Evolutionary conservation across 1,140 invertebrate genomes (phyloP).

Genomic region (Amphibalanus amphitrite): DNA sequence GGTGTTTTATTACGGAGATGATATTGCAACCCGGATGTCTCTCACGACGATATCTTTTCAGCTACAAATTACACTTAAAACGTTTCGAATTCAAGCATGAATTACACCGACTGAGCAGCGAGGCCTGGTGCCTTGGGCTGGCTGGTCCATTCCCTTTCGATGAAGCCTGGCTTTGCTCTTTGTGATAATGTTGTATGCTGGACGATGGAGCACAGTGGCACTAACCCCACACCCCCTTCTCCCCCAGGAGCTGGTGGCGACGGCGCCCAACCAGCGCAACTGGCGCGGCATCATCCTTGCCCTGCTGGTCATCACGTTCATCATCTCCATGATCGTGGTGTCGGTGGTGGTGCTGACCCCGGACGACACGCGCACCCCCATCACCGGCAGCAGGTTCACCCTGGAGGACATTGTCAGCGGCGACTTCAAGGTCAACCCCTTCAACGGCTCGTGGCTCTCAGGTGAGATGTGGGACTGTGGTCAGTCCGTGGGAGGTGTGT

Average conservation of each 20-base stretch:
- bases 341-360: slow-evolving; percentile 68
- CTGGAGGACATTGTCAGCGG: slow-evolving; percentile 44
- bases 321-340: slow-evolving; percentile 65
- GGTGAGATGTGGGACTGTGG: slow-evolving; percentile 39
- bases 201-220: no score
- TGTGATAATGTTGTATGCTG: no score
- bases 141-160: no score
- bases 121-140: no score
- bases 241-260: slow-evolving; percentile 52
- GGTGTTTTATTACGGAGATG: no score
- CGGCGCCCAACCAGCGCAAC: slow-evolving; percentile 59
- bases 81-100: no score
- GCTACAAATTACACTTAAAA: no score
- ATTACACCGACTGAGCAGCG: no score
- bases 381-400: slow-evolving; percentile 41
- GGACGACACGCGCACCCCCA: slow-evolving; percentile 47
- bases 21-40: no score
- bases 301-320: slow-evolving; percentile 63
- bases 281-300: slow-evolving; percentile 81
- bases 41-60: no score
- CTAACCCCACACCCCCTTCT: background rate
- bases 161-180: no score
- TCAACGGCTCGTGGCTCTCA: slow-evolving; percentile 63
- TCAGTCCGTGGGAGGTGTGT: no score
- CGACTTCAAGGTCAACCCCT: slow-evolving; percentile 44